These are phyloP conservation scores for Xestia xanthographa DNA, from an alignment of 2,888 invertebrate genomes.

Conservation along the genomic window DNA sequence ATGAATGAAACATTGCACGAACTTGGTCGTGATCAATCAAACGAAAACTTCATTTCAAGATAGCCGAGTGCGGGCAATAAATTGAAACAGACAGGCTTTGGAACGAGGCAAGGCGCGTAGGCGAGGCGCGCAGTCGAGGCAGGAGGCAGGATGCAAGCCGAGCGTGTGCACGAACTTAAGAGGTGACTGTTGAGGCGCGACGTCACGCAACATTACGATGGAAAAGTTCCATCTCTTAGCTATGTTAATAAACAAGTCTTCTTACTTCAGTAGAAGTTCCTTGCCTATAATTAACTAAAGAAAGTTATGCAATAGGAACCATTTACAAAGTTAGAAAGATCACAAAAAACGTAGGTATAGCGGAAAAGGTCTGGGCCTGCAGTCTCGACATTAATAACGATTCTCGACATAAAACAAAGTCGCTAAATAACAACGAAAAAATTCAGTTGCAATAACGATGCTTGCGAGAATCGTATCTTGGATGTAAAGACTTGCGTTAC, in stretches of 20 bases:
- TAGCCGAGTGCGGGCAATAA: slow-evolving; percentile 57
- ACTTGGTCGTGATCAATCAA: slow-evolving; percentile 63
- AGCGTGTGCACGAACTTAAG: slow-evolving; percentile 37
- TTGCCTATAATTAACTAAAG: not conserved
- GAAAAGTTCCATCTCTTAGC: slow-evolving; percentile 12
- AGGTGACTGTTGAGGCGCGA: slow-evolving; percentile 28
- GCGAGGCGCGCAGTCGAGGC: slow-evolving; percentile 31
- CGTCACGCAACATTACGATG: not conserved
- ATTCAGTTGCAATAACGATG: too few relatives aligned
- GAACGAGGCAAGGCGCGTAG: slow-evolving; percentile 38
- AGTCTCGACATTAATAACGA: too few relatives aligned
- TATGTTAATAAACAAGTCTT: not conserved
- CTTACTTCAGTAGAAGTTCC: not conserved
- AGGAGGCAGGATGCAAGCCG: slow-evolving; percentile 9
- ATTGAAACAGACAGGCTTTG: slow-evolving; percentile 60
- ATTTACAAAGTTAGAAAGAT: not conserved
- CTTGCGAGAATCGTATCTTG: too few relatives aligned
- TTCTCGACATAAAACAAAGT: too few relatives aligned
- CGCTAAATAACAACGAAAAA: too few relatives aligned
- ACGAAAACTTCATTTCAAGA: slow-evolving; percentile 60
- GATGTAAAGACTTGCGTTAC: too few relatives aligned
- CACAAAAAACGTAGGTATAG: not conserved
- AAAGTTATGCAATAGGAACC: not conserved
- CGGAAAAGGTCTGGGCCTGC: too few relatives aligned
- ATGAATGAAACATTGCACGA: slow-evolving; percentile 64